Conservation (phyloP, 2,113 vertebrate species). For the Chrysochloris asiatica region DNA sequence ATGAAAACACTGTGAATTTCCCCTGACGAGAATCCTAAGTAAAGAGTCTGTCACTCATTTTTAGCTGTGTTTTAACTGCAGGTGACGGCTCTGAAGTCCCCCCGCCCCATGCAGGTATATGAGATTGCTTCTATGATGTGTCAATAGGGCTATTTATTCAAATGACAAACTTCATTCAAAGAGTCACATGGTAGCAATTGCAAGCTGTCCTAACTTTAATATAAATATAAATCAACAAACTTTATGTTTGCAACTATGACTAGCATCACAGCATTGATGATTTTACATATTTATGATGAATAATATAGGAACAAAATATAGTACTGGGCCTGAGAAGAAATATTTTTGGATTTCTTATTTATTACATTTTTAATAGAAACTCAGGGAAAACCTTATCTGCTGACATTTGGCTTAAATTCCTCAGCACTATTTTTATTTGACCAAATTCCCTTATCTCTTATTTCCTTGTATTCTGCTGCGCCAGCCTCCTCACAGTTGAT, state of each 20-base stretch:
- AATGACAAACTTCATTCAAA: constrained; percentile 4
- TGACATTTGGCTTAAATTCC: constrained; percentile 87
- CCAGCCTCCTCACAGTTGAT: constrained; percentile 83
- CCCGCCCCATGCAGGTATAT: background rate
- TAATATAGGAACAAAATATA: constrained; percentile 62
- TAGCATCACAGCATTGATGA: constrained; percentile 30
- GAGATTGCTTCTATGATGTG: background rate
- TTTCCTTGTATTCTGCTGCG: constrained; percentile 83
- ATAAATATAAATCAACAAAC: background rate
- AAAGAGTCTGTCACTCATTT: background rate
- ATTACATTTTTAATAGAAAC: constrained; percentile 88
- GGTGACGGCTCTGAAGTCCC: background rate
- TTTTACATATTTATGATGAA: constrained; percentile 54
- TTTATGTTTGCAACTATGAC: constrained; percentile 59
- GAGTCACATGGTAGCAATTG: background rate
- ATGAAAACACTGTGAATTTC: constrained; percentile 29
- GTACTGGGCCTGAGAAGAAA: background rate
- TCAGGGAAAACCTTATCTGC: constrained; percentile 84
- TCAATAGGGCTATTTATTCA: constrained; percentile 57
- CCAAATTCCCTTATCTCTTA: constrained; percentile 88
- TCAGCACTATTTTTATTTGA: constrained; percentile 84
- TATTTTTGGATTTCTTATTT: constrained; percentile 83
- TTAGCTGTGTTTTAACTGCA: constrained; percentile 13
- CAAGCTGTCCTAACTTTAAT: background rate
- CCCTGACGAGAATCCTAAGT: background rate